Base-by-base conservation (phyloP, 1,140 invertebrate species). In the Luehdorfia chinensis region DNA sequence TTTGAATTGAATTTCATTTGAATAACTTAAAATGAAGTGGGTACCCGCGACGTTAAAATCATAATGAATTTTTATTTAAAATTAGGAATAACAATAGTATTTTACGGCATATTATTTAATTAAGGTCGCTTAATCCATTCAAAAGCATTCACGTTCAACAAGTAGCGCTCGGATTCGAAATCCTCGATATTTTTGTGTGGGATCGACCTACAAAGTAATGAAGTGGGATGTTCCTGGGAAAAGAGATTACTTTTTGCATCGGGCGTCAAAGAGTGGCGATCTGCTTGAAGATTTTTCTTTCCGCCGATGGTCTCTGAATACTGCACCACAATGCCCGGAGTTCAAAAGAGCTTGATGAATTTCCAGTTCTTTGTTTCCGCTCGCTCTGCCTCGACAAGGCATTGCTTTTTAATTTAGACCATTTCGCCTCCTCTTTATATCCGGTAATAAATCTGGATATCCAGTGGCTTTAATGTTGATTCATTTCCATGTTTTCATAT, bases 341-440 rank as follows among this genome's bases (percentile, higher is more conserved):
- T 83, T 84, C 80, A 84, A 84, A 84, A 84, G 78, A 79, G 76
- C 75, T 75, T 84, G 76, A 83, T 83, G 80, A 84, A 83, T 84
- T 77, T 69, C 61, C 60, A 63, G 60, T 57, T 66, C 77, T 80
- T 84, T 84, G 78, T 83, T 80, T 83, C 78, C 73, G 65, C 77
- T 66, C 66, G 77, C 71, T 81, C 69, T 71, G 75, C 64, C 76
- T 66, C 75, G 66, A 76, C 71, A 72, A 76, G 75, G 76, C 78
- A 83, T 84, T 74, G 77, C 76, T 83, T 83, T 84, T 84, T 84
- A 80, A 84, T 84, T 84, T 83, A 73, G 78, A 83, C 71, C 75
- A 80, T 80, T 84, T 77, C 66, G 69, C 66, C 53, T 79, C 60
- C 55, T 69, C 59, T 75, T 80, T 84, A 78, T 78, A 67, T 74